Conservation (phyloP, 2,113 vertebrate species). For the Plecotus auritus region DNA sequence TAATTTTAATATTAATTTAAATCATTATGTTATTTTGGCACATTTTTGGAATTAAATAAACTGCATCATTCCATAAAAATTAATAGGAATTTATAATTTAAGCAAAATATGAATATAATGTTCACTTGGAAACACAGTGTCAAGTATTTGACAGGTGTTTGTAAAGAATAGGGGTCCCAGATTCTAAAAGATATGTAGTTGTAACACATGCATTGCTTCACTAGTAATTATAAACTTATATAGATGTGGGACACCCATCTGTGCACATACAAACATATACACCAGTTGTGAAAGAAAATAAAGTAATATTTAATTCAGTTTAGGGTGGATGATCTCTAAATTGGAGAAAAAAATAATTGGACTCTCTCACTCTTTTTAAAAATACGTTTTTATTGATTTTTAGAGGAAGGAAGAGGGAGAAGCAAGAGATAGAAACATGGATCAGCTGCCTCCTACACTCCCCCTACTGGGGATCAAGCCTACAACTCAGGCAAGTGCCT, state of each 20-base stretch:
- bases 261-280: fast-evolving
- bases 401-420: too few species aligned
- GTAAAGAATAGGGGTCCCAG: background rate
- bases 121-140: background rate
- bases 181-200: background rate
- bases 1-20: background rate
- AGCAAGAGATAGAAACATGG: too few species aligned
- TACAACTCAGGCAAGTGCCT: too few species aligned
- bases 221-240: background rate
- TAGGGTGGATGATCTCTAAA: background rate
- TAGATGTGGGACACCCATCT: background rate
- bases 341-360: background rate
- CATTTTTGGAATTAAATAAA: background rate
- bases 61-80: background rate
- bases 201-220: background rate
- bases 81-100: background rate
- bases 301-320: background rate
- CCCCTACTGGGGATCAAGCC: too few species aligned
- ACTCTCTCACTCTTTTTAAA: background rate
- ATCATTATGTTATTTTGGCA: background rate
- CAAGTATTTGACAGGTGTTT: background rate
- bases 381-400: too few species aligned
- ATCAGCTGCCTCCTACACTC: too few species aligned
- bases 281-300: background rate
- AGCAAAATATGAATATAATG: background rate